A percentile compares a stretch with the other conserved stretches of the same genome.
phyloP scores from a whole-genome alignment of 2,888 invertebrate species.

The Opisthograptis luteolata region DNA sequence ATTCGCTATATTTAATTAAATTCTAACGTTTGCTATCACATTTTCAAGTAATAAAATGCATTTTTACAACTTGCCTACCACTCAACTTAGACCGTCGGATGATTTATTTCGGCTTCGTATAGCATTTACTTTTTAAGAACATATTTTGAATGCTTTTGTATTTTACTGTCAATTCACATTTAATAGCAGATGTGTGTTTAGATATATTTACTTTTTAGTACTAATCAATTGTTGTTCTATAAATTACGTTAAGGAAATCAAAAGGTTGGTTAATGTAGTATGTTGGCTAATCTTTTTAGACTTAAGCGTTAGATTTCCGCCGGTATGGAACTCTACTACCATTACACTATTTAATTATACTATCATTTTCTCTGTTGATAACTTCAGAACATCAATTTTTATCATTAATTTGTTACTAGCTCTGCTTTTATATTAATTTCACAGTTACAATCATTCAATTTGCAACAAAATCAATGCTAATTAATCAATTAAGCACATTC shows the following conservation, averaged over 20 bases:
- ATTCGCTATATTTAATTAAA: slow-evolving; percentile 11
- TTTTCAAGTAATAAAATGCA: slow-evolving; percentile 24
- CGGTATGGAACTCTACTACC: no score
- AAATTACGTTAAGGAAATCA: no score
- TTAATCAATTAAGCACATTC: slow-evolving; percentile 4
- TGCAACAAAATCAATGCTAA: slow-evolving; percentile 7
- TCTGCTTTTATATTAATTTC: neutral
- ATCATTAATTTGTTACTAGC: neutral
- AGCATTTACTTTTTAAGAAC: slow-evolving; percentile 12
- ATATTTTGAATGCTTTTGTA: slow-evolving; percentile 20
- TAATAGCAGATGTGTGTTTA: neutral
- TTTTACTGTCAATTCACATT: slow-evolving; percentile 7
- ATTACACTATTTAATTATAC: no score
- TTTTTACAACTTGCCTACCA: slow-evolving; percentile 27
- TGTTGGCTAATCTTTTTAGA: no score
- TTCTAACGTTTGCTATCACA: slow-evolving; percentile 16
- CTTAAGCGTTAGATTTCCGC: no score
- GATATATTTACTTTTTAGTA: neutral
- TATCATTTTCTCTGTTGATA: neutral
- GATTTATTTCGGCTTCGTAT: slow-evolving; percentile 19
- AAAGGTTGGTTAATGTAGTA: no score
- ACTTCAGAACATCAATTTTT: neutral
- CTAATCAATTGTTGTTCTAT: neutral
- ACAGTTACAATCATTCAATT: slow-evolving; percentile 1
- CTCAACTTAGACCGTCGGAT: slow-evolving; percentile 24